A percentile compares a stretch with the other conserved stretches of the same genome.
Conservation (phyloP, 2,113 vertebrate species). For the Smithornis capensis region DNA sequence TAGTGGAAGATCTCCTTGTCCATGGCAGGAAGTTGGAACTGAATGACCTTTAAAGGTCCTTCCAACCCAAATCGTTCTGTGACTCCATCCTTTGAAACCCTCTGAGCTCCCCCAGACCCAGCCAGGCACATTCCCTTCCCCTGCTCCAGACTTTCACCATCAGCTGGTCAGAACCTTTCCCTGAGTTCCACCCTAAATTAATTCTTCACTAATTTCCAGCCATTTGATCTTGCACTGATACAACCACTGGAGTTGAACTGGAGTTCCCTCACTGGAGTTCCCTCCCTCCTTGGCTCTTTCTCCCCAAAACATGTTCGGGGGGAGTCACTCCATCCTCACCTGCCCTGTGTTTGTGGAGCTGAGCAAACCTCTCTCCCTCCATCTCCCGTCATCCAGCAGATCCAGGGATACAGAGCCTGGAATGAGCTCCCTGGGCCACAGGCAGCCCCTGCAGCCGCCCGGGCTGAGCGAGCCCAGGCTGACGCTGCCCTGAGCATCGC, state of each 20-base stretch:
- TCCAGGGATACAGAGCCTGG: neutral
- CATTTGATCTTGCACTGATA: neutral
- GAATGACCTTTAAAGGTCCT: neutral
- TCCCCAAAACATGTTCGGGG: neutral
- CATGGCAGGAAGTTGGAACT: neutral
- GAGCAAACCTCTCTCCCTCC: neutral
- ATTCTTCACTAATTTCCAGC: neutral
- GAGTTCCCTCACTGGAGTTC: no score
- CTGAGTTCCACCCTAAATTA: neutral
- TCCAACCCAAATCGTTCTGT: neutral
- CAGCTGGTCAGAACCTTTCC: neutral
- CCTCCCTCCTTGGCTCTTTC: neutral
- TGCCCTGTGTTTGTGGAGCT: rapidly evolving
- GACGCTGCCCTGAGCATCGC: neutral
- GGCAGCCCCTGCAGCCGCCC: neutral
- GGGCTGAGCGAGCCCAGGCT: neutral
- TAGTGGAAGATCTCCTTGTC: neutral
- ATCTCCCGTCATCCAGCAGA: neutral
- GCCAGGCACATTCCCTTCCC: neutral
- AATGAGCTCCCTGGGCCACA: neutral
- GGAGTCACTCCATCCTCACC: neutral
- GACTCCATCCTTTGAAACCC: neutral
- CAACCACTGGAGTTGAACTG: neutral
- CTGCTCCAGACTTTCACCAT: neutral
- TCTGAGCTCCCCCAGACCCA: neutral